Conservation (phyloP, 2,113 vertebrate genomes). For the Oostethus manadensis region DNA sequence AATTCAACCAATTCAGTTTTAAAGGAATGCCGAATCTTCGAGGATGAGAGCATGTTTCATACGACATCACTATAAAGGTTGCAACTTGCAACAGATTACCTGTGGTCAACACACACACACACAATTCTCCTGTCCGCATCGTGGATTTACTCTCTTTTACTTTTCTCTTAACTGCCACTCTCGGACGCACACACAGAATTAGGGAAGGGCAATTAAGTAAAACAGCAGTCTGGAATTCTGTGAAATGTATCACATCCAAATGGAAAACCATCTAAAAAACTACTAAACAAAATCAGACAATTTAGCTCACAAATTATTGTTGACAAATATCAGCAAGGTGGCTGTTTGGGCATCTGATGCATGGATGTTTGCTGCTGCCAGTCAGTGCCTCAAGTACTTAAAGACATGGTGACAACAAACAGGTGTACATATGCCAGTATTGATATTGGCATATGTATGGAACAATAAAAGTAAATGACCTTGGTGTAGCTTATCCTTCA, state of each 20-base stretch:
- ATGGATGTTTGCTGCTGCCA: not conserved
- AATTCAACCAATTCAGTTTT: not conserved
- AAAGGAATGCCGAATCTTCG: not conserved
- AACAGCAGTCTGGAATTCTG: not conserved
- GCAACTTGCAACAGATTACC: not conserved
- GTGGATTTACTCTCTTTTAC: conserved; percentile 2
- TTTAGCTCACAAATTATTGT: not conserved
- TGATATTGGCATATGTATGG: too few species aligned
- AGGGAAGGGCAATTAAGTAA: not conserved
- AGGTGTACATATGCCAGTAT: too few species aligned
- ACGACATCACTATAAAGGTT: not conserved
- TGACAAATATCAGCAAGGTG: not conserved
- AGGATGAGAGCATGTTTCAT: not conserved
- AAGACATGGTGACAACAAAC: not conserved
- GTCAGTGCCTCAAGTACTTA: not conserved
- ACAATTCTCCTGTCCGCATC: not conserved
- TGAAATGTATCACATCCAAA: not conserved
- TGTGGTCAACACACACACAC: not conserved
- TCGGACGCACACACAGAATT: not conserved
- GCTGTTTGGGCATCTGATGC: not conserved
- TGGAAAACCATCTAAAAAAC: not conserved
- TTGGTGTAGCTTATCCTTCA: too few species aligned
- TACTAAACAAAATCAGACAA: not conserved
- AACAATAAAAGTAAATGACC: too few species aligned
- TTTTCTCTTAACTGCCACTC: conserved; percentile 2